These are phyloP conservation scores for Nannospalax galili DNA, from an alignment of 2,113 vertebrate species.

Conservation along the genomic window DNA sequence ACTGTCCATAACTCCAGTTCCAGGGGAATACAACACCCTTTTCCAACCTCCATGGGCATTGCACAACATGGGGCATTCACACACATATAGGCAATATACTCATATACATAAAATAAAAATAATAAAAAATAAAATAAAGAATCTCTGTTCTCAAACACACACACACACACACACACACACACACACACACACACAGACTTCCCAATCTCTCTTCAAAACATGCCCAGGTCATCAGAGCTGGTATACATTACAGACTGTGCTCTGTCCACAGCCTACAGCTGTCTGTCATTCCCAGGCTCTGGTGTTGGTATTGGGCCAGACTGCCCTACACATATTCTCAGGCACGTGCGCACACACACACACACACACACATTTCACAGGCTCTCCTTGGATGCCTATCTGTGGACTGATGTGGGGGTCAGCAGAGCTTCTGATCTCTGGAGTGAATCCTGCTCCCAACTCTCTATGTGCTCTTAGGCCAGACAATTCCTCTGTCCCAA, in stretches of 20 bases:
- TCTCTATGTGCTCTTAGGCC: not conserved
- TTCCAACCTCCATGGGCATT: too few relatives aligned
- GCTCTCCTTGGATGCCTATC: not conserved
- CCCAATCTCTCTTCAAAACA: not conserved
- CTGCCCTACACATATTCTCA: not conserved
- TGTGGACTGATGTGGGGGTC: rapidly evolving
- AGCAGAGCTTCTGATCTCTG: not conserved
- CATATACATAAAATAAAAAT: too few relatives aligned
- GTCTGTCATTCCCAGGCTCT: not conserved
- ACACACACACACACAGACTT: not conserved
- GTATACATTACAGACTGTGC: not conserved
- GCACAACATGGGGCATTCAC: not conserved
- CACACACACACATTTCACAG: not conserved
- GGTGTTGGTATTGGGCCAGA: not conserved
- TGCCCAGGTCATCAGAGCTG: not conserved
- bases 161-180: not conserved
- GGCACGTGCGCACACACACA: not conserved
- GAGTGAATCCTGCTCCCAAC: not conserved
- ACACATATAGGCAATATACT: too few relatives aligned
- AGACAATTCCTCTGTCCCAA: not conserved
- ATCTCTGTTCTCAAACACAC: not conserved
- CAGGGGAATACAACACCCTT: not conserved
- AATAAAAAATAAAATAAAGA: too few relatives aligned
- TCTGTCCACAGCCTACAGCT: not conserved
- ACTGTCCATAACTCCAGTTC: too few relatives aligned